These are phyloP conservation scores for Masticophis lateralis DNA, from an alignment of 2,797 vertebrate species.

Conservation along the genomic window DNA sequence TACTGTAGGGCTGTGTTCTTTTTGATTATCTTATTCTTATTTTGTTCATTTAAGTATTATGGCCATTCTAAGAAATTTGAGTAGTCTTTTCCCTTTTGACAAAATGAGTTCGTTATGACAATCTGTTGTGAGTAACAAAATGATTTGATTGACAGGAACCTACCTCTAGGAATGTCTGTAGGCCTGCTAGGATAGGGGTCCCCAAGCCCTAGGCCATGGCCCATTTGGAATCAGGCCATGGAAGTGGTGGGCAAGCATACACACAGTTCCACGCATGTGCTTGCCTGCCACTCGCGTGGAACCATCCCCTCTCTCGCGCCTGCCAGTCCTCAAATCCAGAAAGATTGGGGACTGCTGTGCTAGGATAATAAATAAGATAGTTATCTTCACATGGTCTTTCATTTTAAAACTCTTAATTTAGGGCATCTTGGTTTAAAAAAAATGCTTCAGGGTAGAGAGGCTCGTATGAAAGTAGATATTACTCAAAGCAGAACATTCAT, in stretches of 20 bases:
- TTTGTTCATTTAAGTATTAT: constrained; percentile 19
- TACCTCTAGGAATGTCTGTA: background rate
- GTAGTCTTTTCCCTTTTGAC: background rate
- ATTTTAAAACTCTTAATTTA: constrained; percentile 35
- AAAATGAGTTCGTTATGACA: background rate
- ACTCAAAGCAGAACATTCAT: background rate
- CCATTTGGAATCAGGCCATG: background rate
- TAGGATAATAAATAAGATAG: constrained; percentile 26
- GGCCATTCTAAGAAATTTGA: background rate
- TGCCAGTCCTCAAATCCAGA: background rate
- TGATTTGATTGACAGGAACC: constrained; percentile 3
- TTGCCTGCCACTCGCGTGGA: too few relatives aligned
- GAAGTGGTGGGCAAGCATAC: background rate
- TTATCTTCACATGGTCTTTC: background rate
- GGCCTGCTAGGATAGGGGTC: background rate
- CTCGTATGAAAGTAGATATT: background rate
- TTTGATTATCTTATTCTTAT: constrained; percentile 41
- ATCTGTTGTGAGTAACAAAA: background rate
- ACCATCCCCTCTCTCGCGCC: background rate
- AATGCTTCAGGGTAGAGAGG: background rate
- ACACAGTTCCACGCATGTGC: background rate
- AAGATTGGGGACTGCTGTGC: background rate
- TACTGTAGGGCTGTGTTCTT: constrained; percentile 26
- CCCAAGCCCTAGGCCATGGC: background rate
- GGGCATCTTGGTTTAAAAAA: constrained; percentile 31